These are phyloP conservation scores for Iselma pallidipennis DNA, from an alignment of 2,888 invertebrate genomes.

Conservation along the genomic window DNA sequence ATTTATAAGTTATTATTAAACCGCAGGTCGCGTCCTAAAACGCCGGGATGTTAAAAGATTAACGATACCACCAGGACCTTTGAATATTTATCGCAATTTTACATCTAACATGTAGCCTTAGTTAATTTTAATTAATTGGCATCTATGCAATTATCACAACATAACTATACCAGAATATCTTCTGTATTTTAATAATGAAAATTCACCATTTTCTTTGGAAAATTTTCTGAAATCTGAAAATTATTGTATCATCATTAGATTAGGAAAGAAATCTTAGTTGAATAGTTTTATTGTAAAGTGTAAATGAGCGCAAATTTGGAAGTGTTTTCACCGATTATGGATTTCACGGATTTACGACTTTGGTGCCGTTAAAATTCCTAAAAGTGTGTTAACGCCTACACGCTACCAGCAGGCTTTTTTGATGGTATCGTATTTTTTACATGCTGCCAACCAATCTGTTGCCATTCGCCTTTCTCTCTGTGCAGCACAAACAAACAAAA, in stretches of 20 bases:
- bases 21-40: conserved; percentile 6
- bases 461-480: not conserved
- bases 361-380: conserved; percentile 16
- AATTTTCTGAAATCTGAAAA: too few relatives aligned
- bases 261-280: too few relatives aligned
- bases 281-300: too few relatives aligned
- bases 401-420: not conserved
- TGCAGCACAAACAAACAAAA: too few relatives aligned
- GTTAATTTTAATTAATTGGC: not conserved
- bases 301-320: not conserved
- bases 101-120: not conserved
- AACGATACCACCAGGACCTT: not conserved
- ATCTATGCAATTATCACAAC: not conserved
- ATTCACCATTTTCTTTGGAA: too few relatives aligned
- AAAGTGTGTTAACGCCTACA: conserved; percentile 19
- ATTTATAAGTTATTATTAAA: conserved; percentile 18
- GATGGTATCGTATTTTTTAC: not conserved
- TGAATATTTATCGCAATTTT: not conserved
- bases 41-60: not conserved
- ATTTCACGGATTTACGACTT: not conserved
- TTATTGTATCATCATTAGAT: too few relatives aligned
- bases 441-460: not conserved
- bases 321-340: not conserved
- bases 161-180: not conserved
- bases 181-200: too few relatives aligned